A percentile compares a stretch with the other conserved stretches of the same genome.
These are phyloP conservation scores for Himantopus leucocephalus DNA, from an alignment of 2,113 vertebrate genomes.

Conservation along the genomic window DNA sequence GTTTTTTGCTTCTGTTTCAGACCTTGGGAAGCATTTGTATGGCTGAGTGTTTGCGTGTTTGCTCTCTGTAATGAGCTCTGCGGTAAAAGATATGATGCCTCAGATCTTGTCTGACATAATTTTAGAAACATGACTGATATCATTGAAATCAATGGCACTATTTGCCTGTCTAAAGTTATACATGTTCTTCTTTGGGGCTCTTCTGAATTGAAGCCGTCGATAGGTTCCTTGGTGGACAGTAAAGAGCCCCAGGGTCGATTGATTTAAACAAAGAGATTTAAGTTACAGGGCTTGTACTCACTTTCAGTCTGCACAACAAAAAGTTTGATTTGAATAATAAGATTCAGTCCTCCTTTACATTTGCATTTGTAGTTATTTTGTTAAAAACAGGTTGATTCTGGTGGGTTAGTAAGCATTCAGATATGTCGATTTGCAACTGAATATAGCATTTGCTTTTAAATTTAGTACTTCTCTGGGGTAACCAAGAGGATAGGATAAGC, in stretches of 20 bases:
- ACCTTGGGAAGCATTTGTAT: background rate
- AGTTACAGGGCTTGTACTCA: background rate
- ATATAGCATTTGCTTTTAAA: background rate
- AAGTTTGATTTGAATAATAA: constrained; percentile 18
- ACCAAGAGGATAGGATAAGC: background rate
- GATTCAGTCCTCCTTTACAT: background rate
- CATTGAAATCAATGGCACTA: background rate
- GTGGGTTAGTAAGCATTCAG: background rate
- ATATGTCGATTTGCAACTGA: background rate
- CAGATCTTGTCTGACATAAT: background rate
- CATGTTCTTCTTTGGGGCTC: background rate
- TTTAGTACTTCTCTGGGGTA: background rate
- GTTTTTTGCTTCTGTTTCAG: background rate
- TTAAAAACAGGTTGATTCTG: background rate
- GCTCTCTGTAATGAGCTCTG: background rate
- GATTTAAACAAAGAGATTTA: constrained; percentile 1
- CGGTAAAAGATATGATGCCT: background rate
- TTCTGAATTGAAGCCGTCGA: background rate
- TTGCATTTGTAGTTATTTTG: constrained; percentile 27
- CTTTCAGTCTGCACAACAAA: background rate
- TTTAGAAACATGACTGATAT: constrained; percentile 20
- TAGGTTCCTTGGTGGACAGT: background rate
- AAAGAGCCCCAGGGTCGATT: background rate
- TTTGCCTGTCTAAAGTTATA: background rate
- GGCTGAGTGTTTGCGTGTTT: background rate